Evolutionary conservation across 2,113 vertebrate genomes (phyloP), one percentile per base, ranked within the genome.

Genomic region (Ardeotis arabs): DNA sequence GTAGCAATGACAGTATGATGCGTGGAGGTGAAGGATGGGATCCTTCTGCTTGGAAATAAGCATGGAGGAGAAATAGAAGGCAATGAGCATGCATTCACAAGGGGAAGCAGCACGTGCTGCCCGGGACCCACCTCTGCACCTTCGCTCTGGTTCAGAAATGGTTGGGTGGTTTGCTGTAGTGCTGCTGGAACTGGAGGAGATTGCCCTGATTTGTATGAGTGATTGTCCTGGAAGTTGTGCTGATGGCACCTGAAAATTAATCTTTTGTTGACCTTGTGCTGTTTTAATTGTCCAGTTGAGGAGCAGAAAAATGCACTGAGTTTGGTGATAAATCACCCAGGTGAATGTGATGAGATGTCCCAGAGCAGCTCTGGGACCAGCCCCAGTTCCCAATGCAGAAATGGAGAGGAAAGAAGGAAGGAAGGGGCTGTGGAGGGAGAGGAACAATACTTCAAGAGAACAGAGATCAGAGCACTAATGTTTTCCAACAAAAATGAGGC

Each of bases 31-130:
- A n/a, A 58, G 45, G 37, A 37, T 8, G 33, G 50, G 50, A 7
- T 7, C 18, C 7, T 24, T 56, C 39, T 21, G 69, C 45, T 35
- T 76, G 75, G 49, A 66, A 69, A 69, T 31, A 14, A 49, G 10
- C 17, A 7, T 0, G 0, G 58, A n/a, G 49, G 23, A 63, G 76
- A 37, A 68, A 45, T 11, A 50, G 41, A 47, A 52, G 20, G 8
- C 27, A 29, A 2, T 0, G 12, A 33, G 28, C 4, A 16, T 3
- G 31, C 0, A 3, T 14, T 56, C 0, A 0, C 3, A 3, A 16
- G 79, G 59, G 11, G 6, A 23, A 28, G 35, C 25, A 49, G n/a
- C 53, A 6, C 0, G 0, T 12, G 33, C 4, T 5, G 37, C 31
- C 45, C 21, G 0, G 56, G 15, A 78, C 1, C 10, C 33, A 9